Conservation (phyloP, 2,113 vertebrate genomes). For the Prunella fulvescens region DNA sequence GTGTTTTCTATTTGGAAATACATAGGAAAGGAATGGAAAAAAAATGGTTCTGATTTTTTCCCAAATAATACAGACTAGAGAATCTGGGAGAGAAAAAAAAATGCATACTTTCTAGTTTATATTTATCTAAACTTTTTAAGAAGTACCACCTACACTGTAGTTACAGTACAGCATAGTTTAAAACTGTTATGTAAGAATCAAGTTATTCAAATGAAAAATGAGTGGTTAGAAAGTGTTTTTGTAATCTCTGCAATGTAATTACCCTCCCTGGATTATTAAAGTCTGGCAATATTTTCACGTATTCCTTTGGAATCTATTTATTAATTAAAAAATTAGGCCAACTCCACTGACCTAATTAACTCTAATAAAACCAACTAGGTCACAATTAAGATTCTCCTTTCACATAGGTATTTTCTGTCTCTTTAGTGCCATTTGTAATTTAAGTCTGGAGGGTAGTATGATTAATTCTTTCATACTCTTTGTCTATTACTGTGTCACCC, state of each 20-base stretch:
- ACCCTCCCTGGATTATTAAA: background rate
- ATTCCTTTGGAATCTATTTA: conserved; percentile 29
- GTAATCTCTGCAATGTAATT: background rate
- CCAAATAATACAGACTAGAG: background rate
- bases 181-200: background rate
- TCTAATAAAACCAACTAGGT: conserved; percentile 32
- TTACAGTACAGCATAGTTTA: background rate
- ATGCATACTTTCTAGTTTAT: background rate
- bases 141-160: background rate
- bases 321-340: conserved; percentile 57
- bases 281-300: background rate
- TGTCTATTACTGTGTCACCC: background rate
- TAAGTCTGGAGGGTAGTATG: background rate
- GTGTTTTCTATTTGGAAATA: background rate
- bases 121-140: background rate
- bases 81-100: background rate
- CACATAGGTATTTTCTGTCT: background rate
- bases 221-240: background rate
- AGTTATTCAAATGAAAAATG: background rate
- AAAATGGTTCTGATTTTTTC: background rate
- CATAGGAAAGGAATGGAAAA: background rate
- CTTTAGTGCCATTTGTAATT: background rate
- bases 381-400: conserved; percentile 28
- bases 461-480: background rate
- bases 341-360: conserved; percentile 36